Percentiles rank a stretch among this genome's conserved stretches.
phyloP scores from a whole-genome alignment of 2,888 invertebrate species.

The Eurois occulta region DNA sequence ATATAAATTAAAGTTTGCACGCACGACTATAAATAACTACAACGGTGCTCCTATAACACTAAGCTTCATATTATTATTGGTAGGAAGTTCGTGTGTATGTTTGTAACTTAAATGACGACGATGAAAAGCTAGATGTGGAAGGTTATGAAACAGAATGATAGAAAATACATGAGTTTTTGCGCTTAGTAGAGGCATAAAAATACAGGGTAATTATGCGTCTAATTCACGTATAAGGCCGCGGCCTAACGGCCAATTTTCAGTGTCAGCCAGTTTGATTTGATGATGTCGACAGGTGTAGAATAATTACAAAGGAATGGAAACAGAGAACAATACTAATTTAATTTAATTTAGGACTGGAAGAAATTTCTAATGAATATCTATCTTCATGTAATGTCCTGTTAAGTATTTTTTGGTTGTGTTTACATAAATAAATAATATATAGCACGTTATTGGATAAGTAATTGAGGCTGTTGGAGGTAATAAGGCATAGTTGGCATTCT shows the following conservation, averaged over 20 bases:
- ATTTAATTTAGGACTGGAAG: too few species aligned
- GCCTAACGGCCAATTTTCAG: too few species aligned
- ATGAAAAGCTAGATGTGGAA: neutral
- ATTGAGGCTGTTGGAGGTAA: neutral
- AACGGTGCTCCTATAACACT: constrained; percentile 54
- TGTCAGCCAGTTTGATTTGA: too few species aligned
- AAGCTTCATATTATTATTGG: constrained; percentile 25
- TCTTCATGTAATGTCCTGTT: too few species aligned
- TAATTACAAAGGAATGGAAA: neutral
- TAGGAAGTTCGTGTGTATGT: constrained; percentile 34
- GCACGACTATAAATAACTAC: constrained; percentile 57
- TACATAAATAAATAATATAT: too few species aligned
- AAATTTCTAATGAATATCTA: too few species aligned
- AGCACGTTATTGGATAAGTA: too few species aligned
- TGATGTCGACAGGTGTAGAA: neutral
- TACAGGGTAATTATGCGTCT: neutral
- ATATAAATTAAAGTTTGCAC: constrained; percentile 63
- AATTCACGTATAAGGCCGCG: neutral
- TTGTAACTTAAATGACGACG: constrained; percentile 12
- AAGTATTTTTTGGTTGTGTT: too few species aligned
- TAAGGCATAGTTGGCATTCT: neutral
- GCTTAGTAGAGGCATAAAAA: neutral
- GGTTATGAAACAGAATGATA: neutral
- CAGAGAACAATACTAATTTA: neutral
- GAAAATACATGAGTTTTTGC: neutral